These are phyloP conservation scores for Octonoba sinensis DNA, from an alignment of 2,888 invertebrate genomes.

Conservation along the genomic window DNA sequence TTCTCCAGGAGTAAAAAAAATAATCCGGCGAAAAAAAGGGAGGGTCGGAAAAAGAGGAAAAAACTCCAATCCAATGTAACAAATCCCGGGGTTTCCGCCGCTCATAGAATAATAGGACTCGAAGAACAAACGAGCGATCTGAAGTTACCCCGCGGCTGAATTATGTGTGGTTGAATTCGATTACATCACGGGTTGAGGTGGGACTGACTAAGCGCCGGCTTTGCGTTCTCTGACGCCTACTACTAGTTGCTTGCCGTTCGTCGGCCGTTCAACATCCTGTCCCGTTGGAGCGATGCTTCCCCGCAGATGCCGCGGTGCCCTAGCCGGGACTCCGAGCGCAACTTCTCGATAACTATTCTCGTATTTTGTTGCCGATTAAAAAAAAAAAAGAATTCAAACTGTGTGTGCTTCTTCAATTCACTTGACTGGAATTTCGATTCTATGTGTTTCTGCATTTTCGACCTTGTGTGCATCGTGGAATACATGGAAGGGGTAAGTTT, in stretches of 20 bases:
- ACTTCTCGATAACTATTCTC: background rate
- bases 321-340: background rate
- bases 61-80: constrained; percentile 35
- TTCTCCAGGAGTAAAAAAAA: constrained; percentile 17
- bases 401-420: too few species aligned
- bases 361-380: background rate
- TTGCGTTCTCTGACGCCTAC: constrained; percentile 33
- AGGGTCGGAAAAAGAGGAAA: constrained; percentile 7
- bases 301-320: background rate
- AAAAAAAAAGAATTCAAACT: too few species aligned
- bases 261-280: constrained; percentile 42
- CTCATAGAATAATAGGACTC: constrained; percentile 42
- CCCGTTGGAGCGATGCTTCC: constrained; percentile 25
- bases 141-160: constrained; percentile 44
- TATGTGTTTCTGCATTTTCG: background rate
- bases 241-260: constrained; percentile 51
- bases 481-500: constrained; percentile 23
- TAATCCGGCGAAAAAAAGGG: constrained; percentile 30
- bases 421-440: too few species aligned
- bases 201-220: constrained; percentile 54
- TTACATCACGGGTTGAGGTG: constrained; percentile 59
- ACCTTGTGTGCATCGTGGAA: background rate
- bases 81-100: constrained; percentile 54
- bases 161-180: constrained; percentile 53
- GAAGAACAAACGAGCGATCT: constrained; percentile 53